Percentiles rank a stretch among this genome's conserved stretches.
phyloP scores from a whole-genome alignment of 1,140 invertebrate species.

The Meloidogyne floridensis region DNA sequence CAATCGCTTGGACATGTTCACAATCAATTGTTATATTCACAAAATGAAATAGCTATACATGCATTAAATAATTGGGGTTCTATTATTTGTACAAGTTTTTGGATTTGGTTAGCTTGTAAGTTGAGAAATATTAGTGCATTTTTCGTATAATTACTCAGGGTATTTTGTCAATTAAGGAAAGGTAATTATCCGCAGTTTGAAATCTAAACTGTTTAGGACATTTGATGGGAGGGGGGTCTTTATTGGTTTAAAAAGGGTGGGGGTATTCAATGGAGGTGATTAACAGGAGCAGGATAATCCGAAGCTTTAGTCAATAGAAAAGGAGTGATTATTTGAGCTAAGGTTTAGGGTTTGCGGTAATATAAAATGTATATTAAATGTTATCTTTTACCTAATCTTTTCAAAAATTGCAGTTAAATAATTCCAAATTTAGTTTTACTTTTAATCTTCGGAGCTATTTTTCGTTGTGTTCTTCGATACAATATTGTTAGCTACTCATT shows the following conservation, averaged over 20 bases:
- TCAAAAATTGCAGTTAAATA: background rate
- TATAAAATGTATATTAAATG: too few species aligned
- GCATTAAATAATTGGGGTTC: background rate
- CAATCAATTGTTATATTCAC: slow-evolving; percentile 5
- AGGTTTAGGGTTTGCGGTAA: too few species aligned
- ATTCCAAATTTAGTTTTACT: background rate
- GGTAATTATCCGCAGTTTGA: too few species aligned
- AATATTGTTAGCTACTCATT: slow-evolving; percentile 1
- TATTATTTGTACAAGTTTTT: background rate
- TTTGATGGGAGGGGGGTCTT: too few species aligned
- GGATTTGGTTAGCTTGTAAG: background rate
- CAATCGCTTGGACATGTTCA: slow-evolving; percentile 11
- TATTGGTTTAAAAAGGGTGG: too few species aligned
- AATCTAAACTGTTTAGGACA: too few species aligned
- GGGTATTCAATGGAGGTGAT: too few species aligned
- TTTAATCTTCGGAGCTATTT: background rate
- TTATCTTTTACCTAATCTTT: background rate
- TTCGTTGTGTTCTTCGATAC: background rate
- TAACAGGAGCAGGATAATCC: too few species aligned
- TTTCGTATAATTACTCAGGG: too few species aligned
- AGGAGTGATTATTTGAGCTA: too few species aligned
- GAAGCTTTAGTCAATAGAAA: too few species aligned
- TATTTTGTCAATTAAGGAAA: too few species aligned
- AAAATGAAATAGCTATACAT: background rate
- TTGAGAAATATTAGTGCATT: background rate